Conservation (phyloP, 2,888 invertebrate genomes). For the Eupithecia inturbata region DNA sequence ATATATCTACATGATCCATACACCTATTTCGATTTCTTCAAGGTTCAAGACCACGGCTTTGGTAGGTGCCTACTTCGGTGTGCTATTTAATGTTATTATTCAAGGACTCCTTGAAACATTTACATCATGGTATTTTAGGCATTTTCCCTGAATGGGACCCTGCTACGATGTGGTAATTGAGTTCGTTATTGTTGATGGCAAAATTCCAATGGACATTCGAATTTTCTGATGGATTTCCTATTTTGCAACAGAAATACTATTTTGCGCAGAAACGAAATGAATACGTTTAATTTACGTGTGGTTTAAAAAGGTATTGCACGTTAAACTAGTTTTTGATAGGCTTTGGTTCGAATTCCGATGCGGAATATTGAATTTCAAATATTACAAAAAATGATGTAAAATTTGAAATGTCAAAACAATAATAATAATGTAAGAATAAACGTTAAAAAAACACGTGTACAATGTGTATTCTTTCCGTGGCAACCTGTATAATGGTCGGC, state of each 20-base stretch:
- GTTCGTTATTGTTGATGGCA: constrained; percentile 33
- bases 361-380: no score
- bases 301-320: not conserved
- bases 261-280: not conserved
- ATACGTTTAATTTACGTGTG: not conserved
- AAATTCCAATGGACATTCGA: constrained; percentile 31
- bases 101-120: not conserved
- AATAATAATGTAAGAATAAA: no score
- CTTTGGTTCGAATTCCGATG: not conserved
- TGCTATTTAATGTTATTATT: not conserved
- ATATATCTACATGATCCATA: no score
- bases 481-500: no score
- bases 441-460: no score
- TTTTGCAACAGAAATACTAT: constrained; percentile 16
- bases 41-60: no score
- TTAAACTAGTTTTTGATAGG: not conserved
- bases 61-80: no score
- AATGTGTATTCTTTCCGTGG: no score
- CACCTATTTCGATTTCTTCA: no score
- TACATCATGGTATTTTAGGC: not conserved
- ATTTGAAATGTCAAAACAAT: no score
- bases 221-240: constrained; percentile 33
- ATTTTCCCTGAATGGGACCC: constrained; percentile 17
- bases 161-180: constrained; percentile 31
- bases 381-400: no score